Conservation (phyloP, 2,113 vertebrate genomes). For the Nibea coibor region DNA sequence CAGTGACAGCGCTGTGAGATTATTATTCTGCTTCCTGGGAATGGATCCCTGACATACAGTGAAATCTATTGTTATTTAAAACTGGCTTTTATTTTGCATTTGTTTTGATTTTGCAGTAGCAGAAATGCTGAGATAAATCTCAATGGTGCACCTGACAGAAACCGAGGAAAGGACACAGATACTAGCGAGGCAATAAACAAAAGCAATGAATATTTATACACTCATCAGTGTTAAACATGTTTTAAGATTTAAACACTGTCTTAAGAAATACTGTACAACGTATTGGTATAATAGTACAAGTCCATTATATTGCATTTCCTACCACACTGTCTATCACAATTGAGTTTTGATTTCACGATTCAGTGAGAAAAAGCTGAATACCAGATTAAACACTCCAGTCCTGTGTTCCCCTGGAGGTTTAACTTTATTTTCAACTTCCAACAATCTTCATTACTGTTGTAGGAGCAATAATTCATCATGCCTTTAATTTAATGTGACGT, state of each 20-base stretch:
- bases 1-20: constrained; percentile 46
- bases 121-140: constrained; percentile 43
- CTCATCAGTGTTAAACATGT: constrained; percentile 16
- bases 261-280: constrained; percentile 16
- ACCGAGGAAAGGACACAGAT: constrained; percentile 21
- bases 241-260: constrained; percentile 31
- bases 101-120: constrained; percentile 31
- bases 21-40: constrained; percentile 43
- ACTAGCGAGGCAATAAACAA: constrained; percentile 23
- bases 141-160: constrained; percentile 35
- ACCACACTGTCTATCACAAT: constrained; percentile 42
- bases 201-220: constrained; percentile 63
- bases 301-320: constrained; percentile 33
- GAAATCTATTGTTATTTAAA: constrained; percentile 52
- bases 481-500: constrained; percentile 59
- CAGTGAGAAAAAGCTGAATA: constrained; percentile 36
- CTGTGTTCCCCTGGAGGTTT: constrained; percentile 39
- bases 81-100: constrained; percentile 55
- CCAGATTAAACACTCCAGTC: constrained; percentile 31
- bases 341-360: constrained; percentile 37
- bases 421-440: constrained; percentile 61
- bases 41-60: constrained; percentile 45
- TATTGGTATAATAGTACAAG: background rate
- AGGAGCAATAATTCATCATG: constrained; percentile 53
- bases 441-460: constrained; percentile 33